Percentiles rank a stretch among this genome's conserved stretches.
Conservation (phyloP, 2,888 invertebrate species). For the Caenorhabditis sp. region DNA sequence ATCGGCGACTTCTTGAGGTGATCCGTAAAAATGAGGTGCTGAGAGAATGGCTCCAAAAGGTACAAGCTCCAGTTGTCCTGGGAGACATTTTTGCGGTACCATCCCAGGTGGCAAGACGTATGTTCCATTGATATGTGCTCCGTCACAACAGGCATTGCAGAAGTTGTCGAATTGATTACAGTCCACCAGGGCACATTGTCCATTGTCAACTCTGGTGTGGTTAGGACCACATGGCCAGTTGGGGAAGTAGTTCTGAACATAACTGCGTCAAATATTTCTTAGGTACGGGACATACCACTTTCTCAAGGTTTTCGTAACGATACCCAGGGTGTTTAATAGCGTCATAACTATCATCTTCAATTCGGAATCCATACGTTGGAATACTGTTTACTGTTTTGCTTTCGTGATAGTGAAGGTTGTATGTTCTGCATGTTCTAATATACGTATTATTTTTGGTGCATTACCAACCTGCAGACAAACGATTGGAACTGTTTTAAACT, state of each 20-base stretch:
- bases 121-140: constrained; percentile 56
- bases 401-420: constrained; percentile 65
- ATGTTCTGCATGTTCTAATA: constrained; percentile 59
- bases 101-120: constrained; percentile 75
- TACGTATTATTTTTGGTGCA: too few relatives aligned
- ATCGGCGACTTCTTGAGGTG: constrained; percentile 68
- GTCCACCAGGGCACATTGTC: constrained; percentile 51
- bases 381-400: constrained; percentile 69
- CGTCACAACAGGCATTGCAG: constrained; percentile 63
- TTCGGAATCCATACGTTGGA: constrained; percentile 66
- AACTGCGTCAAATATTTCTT: neutral
- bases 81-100: constrained; percentile 74
- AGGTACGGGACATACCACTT: constrained; percentile 52
- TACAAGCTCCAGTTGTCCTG: constrained; percentile 66
- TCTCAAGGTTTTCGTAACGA: constrained; percentile 70
- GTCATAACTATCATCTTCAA: constrained; percentile 70
- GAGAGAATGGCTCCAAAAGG: constrained; percentile 75
- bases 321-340: constrained; percentile 69
- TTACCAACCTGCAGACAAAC: constrained; percentile 69
- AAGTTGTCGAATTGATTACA: constrained; percentile 58
- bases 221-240: constrained; percentile 70
- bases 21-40: constrained; percentile 76
- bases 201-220: constrained; percentile 57
- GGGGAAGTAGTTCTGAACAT: constrained; percentile 71
- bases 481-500: constrained; percentile 75